These are phyloP conservation scores for Acronicta psi DNA, from an alignment of 2,888 invertebrate genomes.

Conservation along the genomic window DNA sequence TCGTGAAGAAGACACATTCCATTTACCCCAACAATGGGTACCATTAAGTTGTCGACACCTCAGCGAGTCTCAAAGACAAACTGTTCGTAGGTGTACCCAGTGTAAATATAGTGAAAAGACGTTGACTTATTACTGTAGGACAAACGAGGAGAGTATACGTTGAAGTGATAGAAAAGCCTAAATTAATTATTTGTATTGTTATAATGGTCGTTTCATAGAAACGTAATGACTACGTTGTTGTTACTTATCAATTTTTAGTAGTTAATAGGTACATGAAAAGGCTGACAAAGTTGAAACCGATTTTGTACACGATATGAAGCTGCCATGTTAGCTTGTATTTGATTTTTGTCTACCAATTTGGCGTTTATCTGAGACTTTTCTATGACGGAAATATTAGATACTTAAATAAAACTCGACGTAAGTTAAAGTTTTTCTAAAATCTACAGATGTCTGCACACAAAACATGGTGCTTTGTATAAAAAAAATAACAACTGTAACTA, in stretches of 20 bases:
- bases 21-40: constrained; percentile 56
- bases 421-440: constrained; percentile 37
- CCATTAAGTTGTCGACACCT: constrained; percentile 55
- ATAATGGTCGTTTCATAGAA: constrained; percentile 86
- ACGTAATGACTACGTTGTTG: constrained; percentile 82
- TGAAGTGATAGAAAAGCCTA: constrained; percentile 87
- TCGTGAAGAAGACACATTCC: constrained; percentile 67
- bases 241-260: constrained; percentile 86
- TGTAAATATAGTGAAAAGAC: constrained; percentile 71
- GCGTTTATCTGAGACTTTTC: constrained; percentile 54
- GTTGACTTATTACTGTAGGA: constrained; percentile 58
- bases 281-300: constrained; percentile 84
- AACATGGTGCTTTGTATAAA: constrained; percentile 54
- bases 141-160: constrained; percentile 83
- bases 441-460: constrained; percentile 50
- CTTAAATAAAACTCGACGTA: constrained; percentile 44
- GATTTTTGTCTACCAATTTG: constrained; percentile 57
- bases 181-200: constrained; percentile 83
- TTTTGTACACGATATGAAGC: constrained; percentile 73
- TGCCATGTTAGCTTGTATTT: constrained; percentile 68
- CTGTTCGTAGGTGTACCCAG: constrained; percentile 62
- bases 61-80: constrained; percentile 82
- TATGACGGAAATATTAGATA: constrained; percentile 56
- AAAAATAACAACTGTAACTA: constrained; percentile 25
- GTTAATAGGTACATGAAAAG: constrained; percentile 85